Percentiles rank a stretch among this genome's conserved stretches.
Conservation (phyloP, 2,797 vertebrate genomes). For the Columba guinea region DNA sequence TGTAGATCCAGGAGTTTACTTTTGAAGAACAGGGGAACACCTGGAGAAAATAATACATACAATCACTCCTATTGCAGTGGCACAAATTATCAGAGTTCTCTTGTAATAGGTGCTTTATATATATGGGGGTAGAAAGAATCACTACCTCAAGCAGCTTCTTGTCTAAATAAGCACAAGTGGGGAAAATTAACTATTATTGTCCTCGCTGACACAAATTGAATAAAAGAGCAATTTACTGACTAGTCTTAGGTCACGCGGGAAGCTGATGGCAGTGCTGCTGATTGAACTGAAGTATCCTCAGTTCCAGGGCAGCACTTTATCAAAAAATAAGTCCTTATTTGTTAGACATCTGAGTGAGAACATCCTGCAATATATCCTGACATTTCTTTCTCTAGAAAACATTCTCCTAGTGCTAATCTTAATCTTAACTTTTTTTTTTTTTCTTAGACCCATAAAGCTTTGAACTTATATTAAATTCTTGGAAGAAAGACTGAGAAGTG, state of each 20-base stretch:
- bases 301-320: not conserved
- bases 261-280: not conserved
- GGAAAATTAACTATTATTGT: not conserved
- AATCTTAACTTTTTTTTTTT: not conserved
- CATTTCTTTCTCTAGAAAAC: not conserved
- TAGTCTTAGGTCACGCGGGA: not conserved
- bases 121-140: not conserved
- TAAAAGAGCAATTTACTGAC: not conserved
- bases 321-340: not conserved
- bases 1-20: not conserved
- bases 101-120: not conserved
- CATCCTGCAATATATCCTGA: not conserved
- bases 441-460: not conserved
- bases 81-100: not conserved
- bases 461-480: conserved; percentile 22
- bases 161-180: not conserved
- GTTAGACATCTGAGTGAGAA: not conserved
- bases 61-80: not conserved
- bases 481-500: conserved; percentile 13
- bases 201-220: not conserved
- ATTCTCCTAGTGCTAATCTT: not conserved
- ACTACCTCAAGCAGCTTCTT: not conserved
- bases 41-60: not conserved
- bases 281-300: not conserved
- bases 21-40: not conserved